Base-by-base conservation (phyloP, 2,113 vertebrate species). In the Cavia porcellus region DNA sequence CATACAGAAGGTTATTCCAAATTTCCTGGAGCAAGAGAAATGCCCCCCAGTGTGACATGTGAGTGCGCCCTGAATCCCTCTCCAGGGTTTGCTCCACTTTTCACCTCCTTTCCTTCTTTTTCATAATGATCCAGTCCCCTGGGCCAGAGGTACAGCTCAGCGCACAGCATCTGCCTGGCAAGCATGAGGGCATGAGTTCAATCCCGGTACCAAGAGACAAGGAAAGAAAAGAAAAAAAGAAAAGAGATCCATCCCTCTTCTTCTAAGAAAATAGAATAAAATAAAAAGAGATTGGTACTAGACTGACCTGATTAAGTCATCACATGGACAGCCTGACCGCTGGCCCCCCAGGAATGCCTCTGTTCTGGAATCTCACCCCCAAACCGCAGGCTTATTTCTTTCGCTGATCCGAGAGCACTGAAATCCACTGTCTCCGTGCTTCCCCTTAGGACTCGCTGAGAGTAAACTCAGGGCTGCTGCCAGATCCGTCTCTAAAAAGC, bases 1-100 rank as follows among this genome's bases (percentile, higher is more conserved):
- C 59, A 55, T 62, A 38, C 68, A 66, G 84, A 96, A 94, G 64
- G 38, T 94, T 83, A 84, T 75, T 75, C 68, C 45, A 75, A 72
- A 45, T 85, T 42, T 68, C 70, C n/a, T 66, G 89, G 25, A 68
- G 61, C 61, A 80, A 57, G 61, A 87, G 50, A 50, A 59, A 30
- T 77, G 61, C 47, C 25, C 66, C 9, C 52, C 66, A 93, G 30
- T 25, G 25, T 66, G 25, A 87, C 30, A 17, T 17, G 14, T 55
- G 38, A 86, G 57, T 30, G 68, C 12, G 4, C 35, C 45, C 74
- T 86, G 11, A 24, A 68, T 82, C 47, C 84, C 30, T 79, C n/a
- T 80, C 42, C 42, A n/a, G 62, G 24, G 47, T 38, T 89, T 81
- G 72, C 82, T 88, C n/a, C 17, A 45, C 55, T 45, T 84, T 66